Conservation (phyloP, 2,113 vertebrate species). For the Azemiops feae region DNA sequence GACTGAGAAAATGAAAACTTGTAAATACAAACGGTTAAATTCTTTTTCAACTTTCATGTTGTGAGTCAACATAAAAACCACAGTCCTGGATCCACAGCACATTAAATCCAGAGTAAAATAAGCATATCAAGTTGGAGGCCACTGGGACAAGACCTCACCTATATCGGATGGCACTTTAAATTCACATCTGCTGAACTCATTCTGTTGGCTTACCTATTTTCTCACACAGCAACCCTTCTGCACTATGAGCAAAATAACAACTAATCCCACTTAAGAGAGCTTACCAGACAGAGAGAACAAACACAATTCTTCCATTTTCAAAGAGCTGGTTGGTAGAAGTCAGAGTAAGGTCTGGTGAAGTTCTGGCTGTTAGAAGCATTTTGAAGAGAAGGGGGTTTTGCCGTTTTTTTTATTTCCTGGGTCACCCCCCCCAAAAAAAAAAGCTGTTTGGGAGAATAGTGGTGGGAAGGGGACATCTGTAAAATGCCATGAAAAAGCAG, state of each 20-base stretch:
- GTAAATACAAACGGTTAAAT: slow-evolving; percentile 12
- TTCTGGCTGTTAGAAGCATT: not conserved
- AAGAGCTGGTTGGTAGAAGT: not conserved
- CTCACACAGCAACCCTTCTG: not conserved
- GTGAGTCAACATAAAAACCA: not conserved
- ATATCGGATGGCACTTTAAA: not conserved
- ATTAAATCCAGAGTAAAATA: not conserved
- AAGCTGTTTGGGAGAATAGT: not conserved
- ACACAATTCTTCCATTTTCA: not conserved
- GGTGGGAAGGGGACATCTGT: not conserved
- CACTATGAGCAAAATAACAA: not conserved
- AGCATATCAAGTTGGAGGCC: not conserved
- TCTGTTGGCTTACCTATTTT: not conserved
- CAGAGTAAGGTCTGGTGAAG: not conserved
- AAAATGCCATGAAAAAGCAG: not conserved
- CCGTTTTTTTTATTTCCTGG: not conserved
- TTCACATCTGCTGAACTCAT: not conserved
- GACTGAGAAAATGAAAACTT: slow-evolving; percentile 32
- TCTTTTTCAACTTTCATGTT: not conserved
- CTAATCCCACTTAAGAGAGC: not conserved
- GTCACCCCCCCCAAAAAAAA: not conserved
- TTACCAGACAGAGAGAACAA: not conserved
- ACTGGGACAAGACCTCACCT: not conserved
- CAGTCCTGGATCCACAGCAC: not conserved
- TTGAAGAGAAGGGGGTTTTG: not conserved